These are phyloP conservation scores for Phaethornis superciliosus DNA, from an alignment of 2,113 vertebrate species.

Conservation along the genomic window DNA sequence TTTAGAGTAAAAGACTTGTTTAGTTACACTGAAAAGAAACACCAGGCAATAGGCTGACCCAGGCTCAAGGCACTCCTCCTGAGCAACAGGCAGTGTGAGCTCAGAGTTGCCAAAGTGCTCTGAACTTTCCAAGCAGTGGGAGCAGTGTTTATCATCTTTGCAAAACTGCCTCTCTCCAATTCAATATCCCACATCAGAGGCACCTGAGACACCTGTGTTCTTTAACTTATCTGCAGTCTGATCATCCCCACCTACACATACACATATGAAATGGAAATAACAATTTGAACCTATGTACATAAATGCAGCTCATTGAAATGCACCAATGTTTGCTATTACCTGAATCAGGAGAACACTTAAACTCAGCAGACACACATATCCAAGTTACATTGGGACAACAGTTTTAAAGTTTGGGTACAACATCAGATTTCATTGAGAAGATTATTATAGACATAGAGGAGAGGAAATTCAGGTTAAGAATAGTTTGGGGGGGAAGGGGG, in stretches of 20 bases:
- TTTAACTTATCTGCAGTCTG: not conserved
- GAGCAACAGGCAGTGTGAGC: not conserved
- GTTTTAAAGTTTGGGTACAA: not conserved
- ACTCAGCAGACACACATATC: not conserved
- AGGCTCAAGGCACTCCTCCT: not conserved
- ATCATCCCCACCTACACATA: not conserved
- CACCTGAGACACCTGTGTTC: not conserved
- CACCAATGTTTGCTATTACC: not conserved
- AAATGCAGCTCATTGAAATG: conserved; percentile 5
- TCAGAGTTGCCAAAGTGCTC: not conserved
- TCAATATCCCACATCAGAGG: not conserved
- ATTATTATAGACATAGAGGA: not conserved
- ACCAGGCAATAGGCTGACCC: not conserved
- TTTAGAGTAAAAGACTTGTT: not conserved
- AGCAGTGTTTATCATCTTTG: not conserved
- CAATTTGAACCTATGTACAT: conserved; percentile 9
- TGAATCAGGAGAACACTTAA: not conserved
- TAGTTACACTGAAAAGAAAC: not conserved
- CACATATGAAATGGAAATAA: conserved; percentile 39
- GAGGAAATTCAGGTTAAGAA: not conserved
- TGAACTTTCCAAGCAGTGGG: not conserved
- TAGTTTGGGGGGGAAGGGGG: not conserved
- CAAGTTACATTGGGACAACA: not conserved
- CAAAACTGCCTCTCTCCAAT: not conserved
- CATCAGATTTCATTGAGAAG: not conserved